A percentile compares a stretch with the other conserved stretches of the same genome.
Evolutionary conservation across 37 sponge, comb jelly and placozoan genomes (phyloP).

Genomic region (Mnemiopsis leidyi): DNA sequence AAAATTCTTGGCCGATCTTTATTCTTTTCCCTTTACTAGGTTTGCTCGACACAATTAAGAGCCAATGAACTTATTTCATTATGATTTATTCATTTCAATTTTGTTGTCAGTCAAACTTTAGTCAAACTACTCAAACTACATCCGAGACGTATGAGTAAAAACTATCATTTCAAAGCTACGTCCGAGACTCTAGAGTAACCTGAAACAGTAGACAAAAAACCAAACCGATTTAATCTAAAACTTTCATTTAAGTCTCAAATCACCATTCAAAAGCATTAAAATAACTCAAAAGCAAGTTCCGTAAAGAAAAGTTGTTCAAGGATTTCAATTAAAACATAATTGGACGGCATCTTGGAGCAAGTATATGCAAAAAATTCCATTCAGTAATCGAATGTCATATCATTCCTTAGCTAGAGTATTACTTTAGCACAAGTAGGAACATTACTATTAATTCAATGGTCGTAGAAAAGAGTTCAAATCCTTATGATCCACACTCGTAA

Average conservation of each 20-base stretch:
- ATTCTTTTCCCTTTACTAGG: no score
- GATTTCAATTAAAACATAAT: no score
- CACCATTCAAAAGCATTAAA: not conserved
- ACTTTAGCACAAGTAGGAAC: not conserved
- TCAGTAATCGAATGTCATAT: not conserved
- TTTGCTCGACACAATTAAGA: no score
- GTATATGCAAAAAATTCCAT: not conserved
- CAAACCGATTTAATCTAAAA: not conserved
- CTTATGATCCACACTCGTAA: not conserved
- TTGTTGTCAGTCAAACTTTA: no score
- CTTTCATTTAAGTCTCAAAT: not conserved
- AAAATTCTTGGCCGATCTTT: no score
- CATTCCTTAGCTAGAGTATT: not conserved
- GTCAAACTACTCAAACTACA: no score
- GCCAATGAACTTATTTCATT: no score
- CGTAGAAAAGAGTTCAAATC: not conserved
- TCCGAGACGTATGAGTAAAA: no score
- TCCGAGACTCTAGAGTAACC: no score
- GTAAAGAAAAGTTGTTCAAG: not conserved
- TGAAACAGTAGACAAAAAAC: no score
- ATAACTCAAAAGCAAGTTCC: not conserved
- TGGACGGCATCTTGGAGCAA: not conserved
- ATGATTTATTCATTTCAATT: no score
- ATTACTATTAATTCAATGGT: not conserved
- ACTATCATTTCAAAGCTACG: no score